These are phyloP conservation scores for Metalampra italica DNA, from an alignment of 2,888 invertebrate genomes.

Conservation along the genomic window DNA sequence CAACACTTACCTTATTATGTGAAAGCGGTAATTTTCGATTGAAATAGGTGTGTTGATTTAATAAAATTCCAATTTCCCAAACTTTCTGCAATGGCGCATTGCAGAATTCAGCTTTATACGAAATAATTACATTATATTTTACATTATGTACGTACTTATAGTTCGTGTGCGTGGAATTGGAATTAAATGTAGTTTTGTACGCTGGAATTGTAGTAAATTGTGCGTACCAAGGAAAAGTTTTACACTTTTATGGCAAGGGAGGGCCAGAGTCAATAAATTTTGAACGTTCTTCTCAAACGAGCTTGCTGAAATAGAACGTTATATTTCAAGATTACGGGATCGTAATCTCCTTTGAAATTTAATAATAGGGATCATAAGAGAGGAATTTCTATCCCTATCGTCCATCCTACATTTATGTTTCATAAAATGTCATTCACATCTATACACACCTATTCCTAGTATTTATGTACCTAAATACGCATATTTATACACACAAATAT, in stretches of 20 bases:
- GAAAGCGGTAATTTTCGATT: constrained; percentile 21
- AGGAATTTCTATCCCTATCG: constrained; percentile 34
- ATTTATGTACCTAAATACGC: not conserved
- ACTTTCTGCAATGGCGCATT: constrained; percentile 48
- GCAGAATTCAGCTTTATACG: constrained; percentile 51
- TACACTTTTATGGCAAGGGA: constrained; percentile 52
- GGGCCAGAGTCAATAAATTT: constrained; percentile 54
- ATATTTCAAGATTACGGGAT: constrained; percentile 60
- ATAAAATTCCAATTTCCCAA: constrained; percentile 40
- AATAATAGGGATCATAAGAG: constrained; percentile 53
- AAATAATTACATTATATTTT: constrained; percentile 26
- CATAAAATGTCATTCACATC: constrained; percentile 8
- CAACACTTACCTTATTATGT: not conserved
- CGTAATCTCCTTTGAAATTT: constrained; percentile 62
- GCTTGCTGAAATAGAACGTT: constrained; percentile 48
- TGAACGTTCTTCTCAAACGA: constrained; percentile 49
- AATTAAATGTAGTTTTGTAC: constrained; percentile 41
- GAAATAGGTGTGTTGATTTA: constrained; percentile 25
- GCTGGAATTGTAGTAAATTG: constrained; percentile 44
- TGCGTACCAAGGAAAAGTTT: constrained; percentile 53
- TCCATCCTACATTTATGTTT: constrained; percentile 9
- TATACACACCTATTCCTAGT: not conserved
- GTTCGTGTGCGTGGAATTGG: constrained; percentile 28
- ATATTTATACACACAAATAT: not conserved
- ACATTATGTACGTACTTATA: constrained; percentile 23